These are phyloP conservation scores for Pachypanchax playfairii DNA, from an alignment of 2,113 vertebrate species.

Conservation along the genomic window DNA sequence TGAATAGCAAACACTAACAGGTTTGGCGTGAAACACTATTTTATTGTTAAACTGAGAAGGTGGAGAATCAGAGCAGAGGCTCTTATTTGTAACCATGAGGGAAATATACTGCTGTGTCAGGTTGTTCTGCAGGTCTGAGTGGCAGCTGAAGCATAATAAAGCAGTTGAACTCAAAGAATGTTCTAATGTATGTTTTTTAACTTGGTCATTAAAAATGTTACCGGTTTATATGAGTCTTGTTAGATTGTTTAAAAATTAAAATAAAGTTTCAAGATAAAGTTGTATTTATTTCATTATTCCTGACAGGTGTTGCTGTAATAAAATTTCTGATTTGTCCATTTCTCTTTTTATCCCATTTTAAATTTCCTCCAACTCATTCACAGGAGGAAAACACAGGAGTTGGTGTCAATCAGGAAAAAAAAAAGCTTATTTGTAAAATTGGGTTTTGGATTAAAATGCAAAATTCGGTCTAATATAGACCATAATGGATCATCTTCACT, in stretches of 20 bases:
- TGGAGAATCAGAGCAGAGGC: neutral
- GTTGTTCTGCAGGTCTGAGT: neutral
- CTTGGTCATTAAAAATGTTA: neutral
- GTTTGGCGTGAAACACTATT: neutral
- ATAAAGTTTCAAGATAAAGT: neutral
- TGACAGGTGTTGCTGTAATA: slow-evolving; percentile 31
- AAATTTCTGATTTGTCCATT: slow-evolving; percentile 33
- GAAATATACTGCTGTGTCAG: neutral
- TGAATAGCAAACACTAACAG: neutral
- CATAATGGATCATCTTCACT: slow-evolving; percentile 5
- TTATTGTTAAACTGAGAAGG: neutral
- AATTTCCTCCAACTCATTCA: slow-evolving; percentile 15
- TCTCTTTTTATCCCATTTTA: slow-evolving; percentile 3
- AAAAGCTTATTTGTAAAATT: slow-evolving; percentile 17
- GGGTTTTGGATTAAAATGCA: slow-evolving; percentile 3
- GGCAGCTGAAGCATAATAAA: neutral
- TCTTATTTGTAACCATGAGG: neutral
- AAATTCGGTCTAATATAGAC: slow-evolving; percentile 14
- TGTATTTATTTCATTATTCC: neutral
- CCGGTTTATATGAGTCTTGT: neutral
- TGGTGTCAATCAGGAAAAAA: slow-evolving; percentile 34
- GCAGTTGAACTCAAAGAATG: neutral
- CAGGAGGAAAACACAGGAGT: slow-evolving; percentile 24
- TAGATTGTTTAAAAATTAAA: neutral
- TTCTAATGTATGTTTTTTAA: neutral